Base-by-base conservation (phyloP, 1,140 invertebrate species). In the Platyura marginata region DNA sequence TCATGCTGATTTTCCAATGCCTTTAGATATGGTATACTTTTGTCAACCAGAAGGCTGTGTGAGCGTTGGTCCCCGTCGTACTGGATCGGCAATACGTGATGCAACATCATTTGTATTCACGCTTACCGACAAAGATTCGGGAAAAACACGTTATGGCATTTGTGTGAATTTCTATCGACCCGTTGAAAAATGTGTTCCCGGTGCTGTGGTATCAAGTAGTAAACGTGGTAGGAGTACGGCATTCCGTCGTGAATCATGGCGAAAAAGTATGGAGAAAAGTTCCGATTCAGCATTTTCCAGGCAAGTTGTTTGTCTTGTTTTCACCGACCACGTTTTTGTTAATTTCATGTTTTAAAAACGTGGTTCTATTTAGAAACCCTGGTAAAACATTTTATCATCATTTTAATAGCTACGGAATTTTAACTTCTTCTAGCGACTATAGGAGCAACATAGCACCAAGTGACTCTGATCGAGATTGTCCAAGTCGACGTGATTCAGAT, bases 41-140 rank as follows among this genome's bases (percentile, higher is more conserved):
- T 99, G 96, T 61, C 96, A 99, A 64, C 96, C 96, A 1, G 96
- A 99, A 68, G 95, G 95, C 39, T 98, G 94, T 57, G 76, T 87
- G 43, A 91, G 79, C 48, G 81, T 90, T 36, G 90, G 88, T 20
- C 86, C 85, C 3, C 78, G 85, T 55, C 73, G 85, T 47, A 83
- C 81, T 36, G 58, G 56, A 15, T 56, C 58, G 6, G 81, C 82
- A 36, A 63, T 83, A 19, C 67, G 90, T 42, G 91, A 97, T 61
- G 82, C 88, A 21, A 88, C 85, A 25, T 95, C 92, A 18, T 99
- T 99, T 67, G 92, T 98, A 6, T 99, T 98, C 59, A 93, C 91
- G 3, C 72, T 99, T 41, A 98, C 95, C 15, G 95, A 99, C 62
- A 99, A 99, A 66, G 96, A 99, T 66, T 95, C 92, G 9, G 89